phyloP scores from a whole-genome alignment of 1,140 invertebrate genomes.

The Eueides isabella region DNA sequence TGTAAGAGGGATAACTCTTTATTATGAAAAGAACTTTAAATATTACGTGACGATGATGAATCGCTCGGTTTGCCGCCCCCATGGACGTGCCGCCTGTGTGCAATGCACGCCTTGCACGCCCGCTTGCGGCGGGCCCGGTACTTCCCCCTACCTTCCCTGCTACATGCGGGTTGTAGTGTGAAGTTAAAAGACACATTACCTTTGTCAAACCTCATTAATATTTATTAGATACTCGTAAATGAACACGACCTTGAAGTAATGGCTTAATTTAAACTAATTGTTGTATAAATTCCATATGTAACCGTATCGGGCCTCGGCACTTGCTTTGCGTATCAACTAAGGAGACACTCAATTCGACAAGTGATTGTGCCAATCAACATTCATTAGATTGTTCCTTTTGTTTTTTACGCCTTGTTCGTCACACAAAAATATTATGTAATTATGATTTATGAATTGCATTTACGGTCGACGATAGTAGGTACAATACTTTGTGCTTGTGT shows the following conservation, averaged over 20 bases:
- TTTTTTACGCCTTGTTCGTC: not conserved
- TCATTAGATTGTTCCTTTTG: slow-evolving; percentile 20
- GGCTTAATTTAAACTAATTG: slow-evolving; percentile 3
- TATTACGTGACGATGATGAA: too few species aligned
- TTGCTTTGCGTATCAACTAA: slow-evolving; percentile 21
- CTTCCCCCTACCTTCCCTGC: not conserved
- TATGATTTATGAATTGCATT: not conserved
- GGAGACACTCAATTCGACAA: slow-evolving; percentile 26
- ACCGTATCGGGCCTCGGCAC: not conserved
- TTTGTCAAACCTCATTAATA: not conserved
- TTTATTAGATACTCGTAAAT: slow-evolving; percentile 7
- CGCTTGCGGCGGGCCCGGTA: too few species aligned
- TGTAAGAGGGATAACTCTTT: too few species aligned
- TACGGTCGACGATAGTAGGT: not conserved
- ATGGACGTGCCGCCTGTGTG: too few species aligned
- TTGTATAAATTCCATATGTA: not conserved
- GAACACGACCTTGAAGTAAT: not conserved
- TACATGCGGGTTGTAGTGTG: not conserved
- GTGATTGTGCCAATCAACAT: slow-evolving; percentile 31
- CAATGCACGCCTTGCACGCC: too few species aligned
- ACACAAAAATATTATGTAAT: not conserved
- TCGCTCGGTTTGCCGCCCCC: too few species aligned
- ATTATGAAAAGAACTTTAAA: too few species aligned
- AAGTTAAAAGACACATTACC: not conserved
- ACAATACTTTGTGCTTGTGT: too few species aligned